A percentile compares a stretch with the other conserved stretches of the same genome.
Conservation (phyloP, 2,888 invertebrate genomes). For the Trachelus stipa region DNA sequence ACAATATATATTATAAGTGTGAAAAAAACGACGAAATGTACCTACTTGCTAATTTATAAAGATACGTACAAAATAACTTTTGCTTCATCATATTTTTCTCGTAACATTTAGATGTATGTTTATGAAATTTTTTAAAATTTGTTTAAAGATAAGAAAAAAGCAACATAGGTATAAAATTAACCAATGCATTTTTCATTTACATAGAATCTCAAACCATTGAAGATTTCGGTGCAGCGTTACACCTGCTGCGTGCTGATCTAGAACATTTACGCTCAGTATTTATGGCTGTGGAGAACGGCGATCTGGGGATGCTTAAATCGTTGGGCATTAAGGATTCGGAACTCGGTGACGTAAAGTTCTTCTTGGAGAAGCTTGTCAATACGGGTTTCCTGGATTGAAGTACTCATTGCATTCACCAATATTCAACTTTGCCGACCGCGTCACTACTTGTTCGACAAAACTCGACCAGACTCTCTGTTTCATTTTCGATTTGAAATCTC, state of each 20-base stretch:
- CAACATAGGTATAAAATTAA: neutral
- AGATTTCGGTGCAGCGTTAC: constrained; percentile 90
- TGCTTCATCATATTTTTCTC: too few species aligned
- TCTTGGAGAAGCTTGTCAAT: constrained; percentile 94
- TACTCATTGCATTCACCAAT: neutral
- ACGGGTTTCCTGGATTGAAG: constrained; percentile 95
- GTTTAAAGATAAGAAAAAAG: too few species aligned
- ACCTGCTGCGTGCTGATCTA: constrained; percentile 87
- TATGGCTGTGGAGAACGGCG: constrained; percentile 95
- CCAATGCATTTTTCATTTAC: constrained; percentile 9
- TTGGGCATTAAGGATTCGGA: constrained; percentile 96
- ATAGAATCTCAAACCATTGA: constrained; percentile 95
- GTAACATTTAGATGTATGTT: too few species aligned
- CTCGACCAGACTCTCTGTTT: neutral
- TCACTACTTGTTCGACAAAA: neutral
- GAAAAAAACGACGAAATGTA: too few species aligned
- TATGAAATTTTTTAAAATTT: too few species aligned
- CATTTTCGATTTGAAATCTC: neutral
- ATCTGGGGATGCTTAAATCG: constrained; percentile 92
- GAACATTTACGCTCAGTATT: constrained; percentile 94
- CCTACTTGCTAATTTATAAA: too few species aligned
- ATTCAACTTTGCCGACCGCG: neutral
- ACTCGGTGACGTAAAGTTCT: constrained; percentile 94
- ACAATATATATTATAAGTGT: too few species aligned
- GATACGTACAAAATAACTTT: too few species aligned